Conservation (phyloP, 2,888 invertebrate species). For the Dexiosoma caninum region DNA sequence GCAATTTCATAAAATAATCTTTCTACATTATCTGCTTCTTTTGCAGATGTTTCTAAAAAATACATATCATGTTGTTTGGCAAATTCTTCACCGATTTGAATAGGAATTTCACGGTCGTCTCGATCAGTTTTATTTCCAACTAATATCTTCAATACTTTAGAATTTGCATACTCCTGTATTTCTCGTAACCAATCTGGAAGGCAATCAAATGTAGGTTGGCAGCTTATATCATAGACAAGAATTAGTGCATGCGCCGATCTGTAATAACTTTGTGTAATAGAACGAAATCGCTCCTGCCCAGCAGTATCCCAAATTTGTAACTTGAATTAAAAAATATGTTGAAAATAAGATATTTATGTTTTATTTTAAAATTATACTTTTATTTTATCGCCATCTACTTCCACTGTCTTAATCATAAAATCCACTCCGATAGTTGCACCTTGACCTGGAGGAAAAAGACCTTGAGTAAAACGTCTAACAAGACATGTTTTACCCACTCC, state of each 20-base stretch:
- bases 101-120: constrained; percentile 93
- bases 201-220: constrained; percentile 98
- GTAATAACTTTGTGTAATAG: constrained; percentile 98
- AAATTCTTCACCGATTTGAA: constrained; percentile 96
- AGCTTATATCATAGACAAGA: constrained; percentile 97
- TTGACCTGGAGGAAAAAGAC: constrained; percentile 98
- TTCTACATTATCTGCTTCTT: constrained; percentile 98
- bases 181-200: constrained; percentile 97
- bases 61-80: constrained; percentile 97
- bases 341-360: neutral
- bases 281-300: constrained; percentile 96
- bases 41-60: constrained; percentile 98
- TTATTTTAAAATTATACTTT: constrained; percentile 81
- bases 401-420: constrained; percentile 99
- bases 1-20: constrained; percentile 98
- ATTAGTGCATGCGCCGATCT: constrained; percentile 98
- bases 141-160: constrained; percentile 80
- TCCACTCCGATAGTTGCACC: constrained; percentile 99
- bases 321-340: constrained; percentile 78
- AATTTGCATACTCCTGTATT: constrained; percentile 98
- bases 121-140: constrained; percentile 97
- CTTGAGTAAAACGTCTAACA: constrained; percentile 97
- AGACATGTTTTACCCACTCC: constrained; percentile 99
- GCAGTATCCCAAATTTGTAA: constrained; percentile 99
- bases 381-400: constrained; percentile 96